phyloP scores from a whole-genome alignment of 2,797 vertebrate species.

The Paedocypris micromegethes region DNA sequence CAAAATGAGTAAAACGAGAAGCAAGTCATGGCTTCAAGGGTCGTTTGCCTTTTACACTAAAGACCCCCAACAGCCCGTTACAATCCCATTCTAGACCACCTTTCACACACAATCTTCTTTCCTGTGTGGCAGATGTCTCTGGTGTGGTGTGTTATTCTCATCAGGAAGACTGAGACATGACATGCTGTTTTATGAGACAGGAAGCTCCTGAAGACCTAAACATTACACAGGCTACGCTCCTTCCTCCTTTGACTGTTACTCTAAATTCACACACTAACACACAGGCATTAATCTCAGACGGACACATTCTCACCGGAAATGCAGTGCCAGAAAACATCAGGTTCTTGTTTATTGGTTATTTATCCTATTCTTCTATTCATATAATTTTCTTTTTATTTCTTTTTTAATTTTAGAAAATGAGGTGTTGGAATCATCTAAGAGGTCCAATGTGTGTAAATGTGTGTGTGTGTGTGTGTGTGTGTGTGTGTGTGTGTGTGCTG shows the following conservation, averaged over 20 bases:
- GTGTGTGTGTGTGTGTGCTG: too few species aligned
- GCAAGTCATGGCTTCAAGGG: too few species aligned
- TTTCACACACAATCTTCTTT: constrained; percentile 31
- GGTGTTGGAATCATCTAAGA: too few species aligned
- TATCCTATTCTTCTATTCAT: not conserved
- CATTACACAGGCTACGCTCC: constrained; percentile 49
- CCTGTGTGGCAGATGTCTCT: constrained; percentile 34
- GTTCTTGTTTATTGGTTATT: too few species aligned
- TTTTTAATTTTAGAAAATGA: too few species aligned
- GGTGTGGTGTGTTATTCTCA: constrained; percentile 68
- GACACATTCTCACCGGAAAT: constrained; percentile 1
- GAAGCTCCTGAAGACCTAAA: constrained; percentile 54
- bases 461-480: too few species aligned
- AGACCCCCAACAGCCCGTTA: constrained; percentile 2
- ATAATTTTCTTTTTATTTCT: not conserved
- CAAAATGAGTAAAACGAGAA: too few species aligned
- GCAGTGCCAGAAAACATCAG: not conserved
- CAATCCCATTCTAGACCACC: constrained; percentile 8
- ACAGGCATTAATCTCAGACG: not conserved
- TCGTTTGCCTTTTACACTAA: not conserved
- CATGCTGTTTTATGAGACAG: constrained; percentile 67
- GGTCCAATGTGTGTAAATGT: too few species aligned
- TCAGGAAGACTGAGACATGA: constrained; percentile 66
- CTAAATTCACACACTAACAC: constrained; percentile 23
- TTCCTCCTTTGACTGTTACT: constrained; percentile 32